Percentiles rank a stretch among this genome's conserved stretches.
Conservation (phyloP, 2,797 vertebrate species). For the Coilia nasus region DNA sequence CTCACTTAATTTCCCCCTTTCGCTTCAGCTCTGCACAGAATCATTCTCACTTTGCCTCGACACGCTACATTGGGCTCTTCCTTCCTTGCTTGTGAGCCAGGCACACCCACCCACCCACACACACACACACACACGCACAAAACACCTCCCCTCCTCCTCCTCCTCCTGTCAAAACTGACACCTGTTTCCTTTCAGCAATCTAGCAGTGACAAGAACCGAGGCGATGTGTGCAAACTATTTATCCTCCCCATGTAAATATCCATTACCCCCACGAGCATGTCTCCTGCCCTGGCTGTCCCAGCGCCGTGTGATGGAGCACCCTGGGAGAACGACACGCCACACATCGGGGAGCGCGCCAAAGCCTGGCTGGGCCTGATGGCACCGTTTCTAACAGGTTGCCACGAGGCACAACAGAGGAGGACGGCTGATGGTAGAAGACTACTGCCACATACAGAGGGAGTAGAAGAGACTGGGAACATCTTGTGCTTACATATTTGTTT, state of each 20-base stretch:
- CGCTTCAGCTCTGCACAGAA: constrained; percentile 28
- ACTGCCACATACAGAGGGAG: no score
- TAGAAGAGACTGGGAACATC: no score
- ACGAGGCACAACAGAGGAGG: background rate
- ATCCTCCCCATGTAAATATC: constrained; percentile 45
- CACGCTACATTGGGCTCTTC: constrained; percentile 34
- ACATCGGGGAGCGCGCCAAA: background rate
- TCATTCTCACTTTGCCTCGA: constrained; percentile 36
- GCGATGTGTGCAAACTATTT: constrained; percentile 43
- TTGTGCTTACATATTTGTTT: no score
- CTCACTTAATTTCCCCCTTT: constrained; percentile 50
- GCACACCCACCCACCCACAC: background rate
- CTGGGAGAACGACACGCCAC: background rate
- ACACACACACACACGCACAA: background rate
- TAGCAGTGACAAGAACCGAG: constrained; percentile 36
- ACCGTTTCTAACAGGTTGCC: background rate
- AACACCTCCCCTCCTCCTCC: background rate
- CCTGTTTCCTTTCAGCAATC: constrained; percentile 47
- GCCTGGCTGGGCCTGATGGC: background rate
- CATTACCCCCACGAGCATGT: constrained; percentile 31
- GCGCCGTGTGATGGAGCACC: constrained; percentile 5
- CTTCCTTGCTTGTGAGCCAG: background rate
- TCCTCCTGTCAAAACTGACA: constrained; percentile 42
- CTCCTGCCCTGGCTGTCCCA: constrained; percentile 17
- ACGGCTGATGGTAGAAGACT: no score